Evolutionary conservation across 2,888 invertebrate genomes (phyloP), one percentile per base, ranked within the genome.

Genomic region (Eupelmus urozonus): DNA sequence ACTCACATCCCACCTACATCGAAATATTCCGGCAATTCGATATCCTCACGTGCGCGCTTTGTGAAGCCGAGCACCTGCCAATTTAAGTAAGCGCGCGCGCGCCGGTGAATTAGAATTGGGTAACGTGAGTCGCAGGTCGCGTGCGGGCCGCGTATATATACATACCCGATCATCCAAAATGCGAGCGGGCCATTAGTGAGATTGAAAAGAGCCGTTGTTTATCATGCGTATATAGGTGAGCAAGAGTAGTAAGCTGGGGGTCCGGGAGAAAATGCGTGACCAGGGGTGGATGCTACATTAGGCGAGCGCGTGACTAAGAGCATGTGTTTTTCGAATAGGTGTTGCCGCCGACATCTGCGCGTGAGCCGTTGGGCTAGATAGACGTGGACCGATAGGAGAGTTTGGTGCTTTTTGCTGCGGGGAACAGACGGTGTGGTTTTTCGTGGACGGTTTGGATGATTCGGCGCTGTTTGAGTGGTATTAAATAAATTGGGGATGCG

Each of bases 141-240:
- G 74, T 27, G 74, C 59, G 70, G 25, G 59, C 20, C 23, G 23
- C 23, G 23, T 34, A 34, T 9, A 34, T 34, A 34, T 34, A 20
- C 42, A 16, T 62, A 23, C 29, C n/a, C n/a, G n/a, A n/a, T n/a
- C n/a, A n/a, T n/a, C n/a, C n/a, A n/a, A n/a, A n/a, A n/a, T n/a
- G 34, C 57, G 66, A 23, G 25, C 11, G 80, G 81, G 81, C 87
- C 86, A 86, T 87, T 86, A 88, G 85, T 84, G 81, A 84, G 84
- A 87, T 87, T 87, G 85, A 85, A 87, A 66, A 27, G 29, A 16
- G 57, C 9, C 34, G 34, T 18, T 45, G 63, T 45, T 25, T 45
- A 34, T n/a, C n/a, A n/a, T n/a, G n/a, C n/a, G n/a, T n/a, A n/a
- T n/a, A n/a, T n/a, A n/a, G n/a, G n/a, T n/a, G n/a, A n/a, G n/a